These are phyloP conservation scores for Micronycteris hirsuta DNA, from an alignment of 2,113 vertebrate species.

Conservation along the genomic window DNA sequence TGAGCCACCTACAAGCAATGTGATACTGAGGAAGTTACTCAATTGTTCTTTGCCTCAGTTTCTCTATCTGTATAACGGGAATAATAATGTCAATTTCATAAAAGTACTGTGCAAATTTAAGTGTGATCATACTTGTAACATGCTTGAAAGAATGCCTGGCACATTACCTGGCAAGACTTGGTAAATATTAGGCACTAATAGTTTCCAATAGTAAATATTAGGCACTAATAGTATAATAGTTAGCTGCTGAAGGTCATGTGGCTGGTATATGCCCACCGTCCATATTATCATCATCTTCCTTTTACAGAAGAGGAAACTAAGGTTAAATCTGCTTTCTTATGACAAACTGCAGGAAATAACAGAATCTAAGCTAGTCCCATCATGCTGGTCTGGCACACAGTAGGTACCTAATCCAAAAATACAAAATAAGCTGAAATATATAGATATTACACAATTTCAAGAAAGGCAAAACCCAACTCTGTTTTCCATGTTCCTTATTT, in stretches of 20 bases:
- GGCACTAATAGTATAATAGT: not conserved
- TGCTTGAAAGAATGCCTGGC: not conserved
- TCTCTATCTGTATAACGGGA: not conserved
- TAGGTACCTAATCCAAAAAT: not conserved
- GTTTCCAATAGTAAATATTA: not conserved
- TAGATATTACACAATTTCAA: not conserved
- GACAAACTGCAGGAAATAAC: not conserved
- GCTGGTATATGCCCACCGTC: no score
- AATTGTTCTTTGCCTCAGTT: not conserved
- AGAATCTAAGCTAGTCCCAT: not conserved
- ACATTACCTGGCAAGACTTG: not conserved
- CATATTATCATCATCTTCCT: not conserved
- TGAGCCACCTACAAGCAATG: not conserved
- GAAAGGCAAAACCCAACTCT: not conserved
- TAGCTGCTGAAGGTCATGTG: not conserved
- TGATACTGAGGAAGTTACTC: not conserved
- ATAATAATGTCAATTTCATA: not conserved
- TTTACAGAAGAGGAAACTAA: not conserved
- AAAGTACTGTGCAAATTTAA: not conserved
- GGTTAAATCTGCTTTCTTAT: not conserved
- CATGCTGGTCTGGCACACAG: not conserved
- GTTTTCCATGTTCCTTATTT: not conserved
- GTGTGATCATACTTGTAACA: not conserved
- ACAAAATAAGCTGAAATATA: not conserved
- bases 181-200: not conserved